These are phyloP conservation scores for Mionectes macconnelli DNA, from an alignment of 2,113 vertebrate genomes.

Conservation along the genomic window DNA sequence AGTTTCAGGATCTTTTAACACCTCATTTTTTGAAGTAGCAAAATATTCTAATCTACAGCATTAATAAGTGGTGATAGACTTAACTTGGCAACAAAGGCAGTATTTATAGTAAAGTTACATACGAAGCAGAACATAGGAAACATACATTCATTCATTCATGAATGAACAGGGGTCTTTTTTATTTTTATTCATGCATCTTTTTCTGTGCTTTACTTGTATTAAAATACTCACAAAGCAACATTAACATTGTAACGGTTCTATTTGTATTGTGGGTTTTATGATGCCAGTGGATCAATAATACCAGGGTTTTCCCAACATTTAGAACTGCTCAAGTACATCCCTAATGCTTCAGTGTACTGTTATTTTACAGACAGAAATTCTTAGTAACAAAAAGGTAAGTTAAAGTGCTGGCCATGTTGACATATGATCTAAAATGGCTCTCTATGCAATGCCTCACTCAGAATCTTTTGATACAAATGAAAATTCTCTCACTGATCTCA, in stretches of 20 bases:
- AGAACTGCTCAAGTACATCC: neutral
- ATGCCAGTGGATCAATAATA: slow-evolving; percentile 6
- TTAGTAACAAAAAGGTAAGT: neutral
- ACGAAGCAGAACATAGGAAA: slow-evolving; percentile 66
- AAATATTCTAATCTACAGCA: slow-evolving; percentile 77
- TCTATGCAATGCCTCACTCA: neutral
- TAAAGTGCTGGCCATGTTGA: neutral
- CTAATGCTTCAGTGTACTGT: neutral
- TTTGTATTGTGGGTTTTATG: neutral
- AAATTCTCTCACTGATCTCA: neutral
- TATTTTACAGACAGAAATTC: neutral
- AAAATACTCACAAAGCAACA: neutral
- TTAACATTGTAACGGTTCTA: neutral
- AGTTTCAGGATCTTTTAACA: slow-evolving; percentile 74
- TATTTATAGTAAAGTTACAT: slow-evolving; percentile 66
- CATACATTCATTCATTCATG: slow-evolving; percentile 42
- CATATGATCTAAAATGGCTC: neutral
- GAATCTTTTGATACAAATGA: neutral
- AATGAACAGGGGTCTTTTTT: slow-evolving; percentile 46
- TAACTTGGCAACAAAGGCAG: neutral
- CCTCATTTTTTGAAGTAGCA: slow-evolving; percentile 70
- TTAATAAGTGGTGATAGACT: slow-evolving; percentile 83
- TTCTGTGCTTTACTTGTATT: neutral
- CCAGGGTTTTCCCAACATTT: slow-evolving; percentile 13
- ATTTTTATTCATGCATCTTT: slow-evolving; percentile 26